Base-by-base conservation (phyloP, 2,797 vertebrate species). In the Pseudopleuronectes americanus region DNA sequence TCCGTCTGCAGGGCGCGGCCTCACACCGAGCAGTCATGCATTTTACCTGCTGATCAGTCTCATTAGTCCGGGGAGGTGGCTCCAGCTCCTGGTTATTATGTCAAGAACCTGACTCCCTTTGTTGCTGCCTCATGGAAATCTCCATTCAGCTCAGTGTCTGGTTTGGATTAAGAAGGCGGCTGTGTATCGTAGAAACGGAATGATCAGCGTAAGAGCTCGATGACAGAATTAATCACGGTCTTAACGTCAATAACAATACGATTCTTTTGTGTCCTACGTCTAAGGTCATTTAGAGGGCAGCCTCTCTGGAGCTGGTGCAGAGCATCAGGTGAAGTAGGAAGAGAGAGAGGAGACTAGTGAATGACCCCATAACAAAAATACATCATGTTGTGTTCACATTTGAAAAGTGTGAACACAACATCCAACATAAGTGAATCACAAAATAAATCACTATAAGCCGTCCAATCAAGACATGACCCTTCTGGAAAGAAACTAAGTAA, bases 71-170 rank as follows among this genome's bases (percentile, higher is more conserved):
- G 49, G 23, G 65, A 58, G 73, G 84, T 1, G 67, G 53, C 68
- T 36, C 52, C 3, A 16, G 51, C 51, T 51, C 31, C 77, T 61
- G 63, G 56, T 17, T 70, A n/a, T 75, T 47, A 54, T 28, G 53
- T 33, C 17, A 65, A 77, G 60, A 87, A 80, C 64, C 21, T 19
- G 71, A 82, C 54, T 79, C 76, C 56, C 43, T 83, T 74, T 84
- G 73, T 87, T 69, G 70, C 65, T 7, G 79, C 55, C 55, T 22
- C 4, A 13, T 68, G 81, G 66, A 87, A 87, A 86, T 79, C 76
- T 78, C 68, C 57, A 49, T 55, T 76, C 53, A 71, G 51, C 36
- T 10, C 3, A 57, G 19, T 77, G 73, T 84, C 86, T 89, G 58
- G 41, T 75, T 83, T 78, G 71, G 81, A 79, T 87, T 58, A 74